phyloP scores from a whole-genome alignment of 2,888 invertebrate species.

The Megaustenia siamemsis region DNA sequence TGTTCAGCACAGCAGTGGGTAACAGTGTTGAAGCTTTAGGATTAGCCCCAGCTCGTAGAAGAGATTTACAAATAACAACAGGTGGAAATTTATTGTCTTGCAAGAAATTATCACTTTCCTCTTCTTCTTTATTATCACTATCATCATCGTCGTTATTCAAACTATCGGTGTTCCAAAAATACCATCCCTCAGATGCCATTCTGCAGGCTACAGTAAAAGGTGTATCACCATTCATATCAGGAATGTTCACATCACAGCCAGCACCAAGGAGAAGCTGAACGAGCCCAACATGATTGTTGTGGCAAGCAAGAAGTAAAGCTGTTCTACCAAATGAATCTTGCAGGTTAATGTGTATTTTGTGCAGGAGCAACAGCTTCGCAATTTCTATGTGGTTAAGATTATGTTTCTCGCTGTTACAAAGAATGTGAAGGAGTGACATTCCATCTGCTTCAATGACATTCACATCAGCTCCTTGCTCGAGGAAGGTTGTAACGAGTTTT shows the following conservation, averaged over 20 bases:
- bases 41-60: slow-evolving; percentile 70
- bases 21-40: slow-evolving; percentile 70
- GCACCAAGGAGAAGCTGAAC: slow-evolving; percentile 54
- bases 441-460: slow-evolving; percentile 43
- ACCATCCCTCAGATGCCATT: slow-evolving; percentile 73
- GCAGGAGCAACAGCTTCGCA: slow-evolving; percentile 27
- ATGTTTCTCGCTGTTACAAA: slow-evolving; percentile 35
- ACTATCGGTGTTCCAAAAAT: slow-evolving; percentile 68
- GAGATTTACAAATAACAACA: slow-evolving; percentile 68
- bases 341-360: slow-evolving; percentile 29
- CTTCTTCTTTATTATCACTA: slow-evolving; percentile 36
- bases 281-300: slow-evolving; percentile 34
- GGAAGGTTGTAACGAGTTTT: slow-evolving; percentile 43
- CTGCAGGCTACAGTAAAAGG: slow-evolving; percentile 71
- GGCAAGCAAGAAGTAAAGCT: slow-evolving; percentile 37
- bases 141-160: slow-evolving; percentile 52
- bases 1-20: slow-evolving; percentile 72
- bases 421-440: slow-evolving; percentile 41
- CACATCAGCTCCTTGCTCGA: slow-evolving; percentile 49
- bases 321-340: slow-evolving; percentile 41
- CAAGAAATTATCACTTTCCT: not conserved
- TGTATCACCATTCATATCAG: slow-evolving; percentile 69
- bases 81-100: slow-evolving; percentile 69
- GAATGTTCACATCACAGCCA: slow-evolving; percentile 69
- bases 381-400: slow-evolving; percentile 16